Percentiles rank a stretch among this genome's conserved stretches.
These are phyloP conservation scores for Amphimedon queenslandica DNA, from an alignment of 37 sponge, comb jelly and placozoan genomes.

Conservation along the genomic window DNA sequence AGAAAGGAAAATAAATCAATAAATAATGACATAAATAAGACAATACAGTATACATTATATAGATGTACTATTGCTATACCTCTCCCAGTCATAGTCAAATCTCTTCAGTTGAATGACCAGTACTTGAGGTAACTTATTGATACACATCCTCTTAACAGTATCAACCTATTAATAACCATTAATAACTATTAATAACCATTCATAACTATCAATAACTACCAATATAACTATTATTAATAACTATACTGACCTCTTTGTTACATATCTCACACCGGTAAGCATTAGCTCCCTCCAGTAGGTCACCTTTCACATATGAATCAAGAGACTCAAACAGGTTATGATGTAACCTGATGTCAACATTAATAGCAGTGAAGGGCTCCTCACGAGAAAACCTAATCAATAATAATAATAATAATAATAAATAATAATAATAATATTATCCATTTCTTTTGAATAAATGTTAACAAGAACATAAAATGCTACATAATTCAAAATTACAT, in stretches of 20 bases:
- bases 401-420: no score
- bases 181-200: no score
- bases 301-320: conserved; percentile 98
- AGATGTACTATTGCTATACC: conserved; percentile 36
- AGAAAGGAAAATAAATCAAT: neutral
- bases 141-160: conserved; percentile 95
- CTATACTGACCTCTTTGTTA: conserved; percentile 81
- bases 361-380: conserved; percentile 92
- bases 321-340: conserved; percentile 89
- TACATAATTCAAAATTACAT: no score
- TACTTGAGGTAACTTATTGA: conserved; percentile 86
- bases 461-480: no score
- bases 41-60: neutral
- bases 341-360: conserved; percentile 88
- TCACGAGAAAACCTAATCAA: conserved; percentile 85
- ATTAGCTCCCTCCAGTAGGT: conserved; percentile 96
- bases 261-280: conserved; percentile 98
- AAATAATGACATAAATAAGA: neutral
- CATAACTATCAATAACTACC: no score
- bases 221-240: no score
- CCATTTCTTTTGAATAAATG: no score
- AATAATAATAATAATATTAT: neutral
- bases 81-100: conserved; percentile 99
- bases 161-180: conserved; percentile 83
- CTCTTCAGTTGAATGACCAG: conserved; percentile 96